These are phyloP conservation scores for Calidris pugnax DNA, from an alignment of 2,113 vertebrate genomes.

Conservation along the genomic window DNA sequence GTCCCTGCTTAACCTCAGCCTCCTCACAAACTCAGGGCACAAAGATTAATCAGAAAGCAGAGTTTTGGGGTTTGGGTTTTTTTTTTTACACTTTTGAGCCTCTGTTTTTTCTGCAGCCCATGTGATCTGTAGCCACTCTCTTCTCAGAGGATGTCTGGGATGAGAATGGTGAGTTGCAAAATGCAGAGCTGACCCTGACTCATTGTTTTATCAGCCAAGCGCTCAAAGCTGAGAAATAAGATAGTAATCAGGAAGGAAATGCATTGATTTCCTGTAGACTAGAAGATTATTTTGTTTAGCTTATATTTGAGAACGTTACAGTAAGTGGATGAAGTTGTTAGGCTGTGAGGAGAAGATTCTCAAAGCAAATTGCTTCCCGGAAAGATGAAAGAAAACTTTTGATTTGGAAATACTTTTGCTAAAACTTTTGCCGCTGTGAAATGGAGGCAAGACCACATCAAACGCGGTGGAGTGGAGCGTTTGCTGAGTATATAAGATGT, in stretches of 20 bases:
- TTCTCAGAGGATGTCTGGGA: neutral
- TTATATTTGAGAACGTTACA: slow-evolving; percentile 21
- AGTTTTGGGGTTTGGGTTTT: too few species aligned
- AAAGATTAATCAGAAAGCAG: neutral
- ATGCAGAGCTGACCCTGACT: slow-evolving; percentile 49
- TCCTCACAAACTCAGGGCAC: neutral
- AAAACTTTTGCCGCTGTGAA: neutral
- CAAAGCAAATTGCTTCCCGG: slow-evolving; percentile 11
- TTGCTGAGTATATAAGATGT: neutral
- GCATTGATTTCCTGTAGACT: slow-evolving; percentile 58
- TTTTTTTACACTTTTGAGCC: neutral
- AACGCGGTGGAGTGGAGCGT: neutral
- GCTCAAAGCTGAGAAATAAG: slow-evolving; percentile 48
- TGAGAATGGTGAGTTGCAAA: slow-evolving; percentile 45
- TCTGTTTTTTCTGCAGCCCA: slow-evolving; percentile 4
- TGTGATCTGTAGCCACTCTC: neutral
- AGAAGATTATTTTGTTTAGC: slow-evolving; percentile 27
- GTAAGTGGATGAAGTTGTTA: slow-evolving; percentile 24
- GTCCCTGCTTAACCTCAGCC: neutral
- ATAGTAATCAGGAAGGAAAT: slow-evolving; percentile 66
- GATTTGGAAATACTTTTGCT: neutral
- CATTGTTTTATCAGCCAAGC: slow-evolving; percentile 35
- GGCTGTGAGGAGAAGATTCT: neutral
- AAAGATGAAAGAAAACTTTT: neutral
- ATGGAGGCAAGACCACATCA: neutral